Evolutionary conservation across 2,797 vertebrate genomes (phyloP).

Genomic region (Capromys pilorides): DNA sequence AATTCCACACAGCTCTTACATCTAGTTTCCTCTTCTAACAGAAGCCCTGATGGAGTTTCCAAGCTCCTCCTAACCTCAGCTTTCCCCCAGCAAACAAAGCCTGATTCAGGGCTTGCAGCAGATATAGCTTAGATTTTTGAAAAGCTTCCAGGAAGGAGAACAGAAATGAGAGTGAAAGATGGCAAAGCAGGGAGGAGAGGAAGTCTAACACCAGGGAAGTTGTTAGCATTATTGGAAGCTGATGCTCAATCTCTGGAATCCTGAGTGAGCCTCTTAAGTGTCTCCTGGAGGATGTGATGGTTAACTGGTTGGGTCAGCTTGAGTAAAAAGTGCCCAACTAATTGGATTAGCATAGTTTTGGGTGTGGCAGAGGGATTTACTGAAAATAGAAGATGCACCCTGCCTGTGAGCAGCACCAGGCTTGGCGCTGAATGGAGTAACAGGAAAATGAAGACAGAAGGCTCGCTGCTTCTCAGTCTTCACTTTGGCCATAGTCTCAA

Average conservation of each 20-base stretch:
- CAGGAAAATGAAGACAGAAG: background rate
- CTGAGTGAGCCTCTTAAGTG: background rate
- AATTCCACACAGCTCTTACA: slow-evolving; percentile 8
- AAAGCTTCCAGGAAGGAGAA: background rate
- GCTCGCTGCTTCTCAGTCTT: background rate
- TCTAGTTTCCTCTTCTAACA: slow-evolving; percentile 37
- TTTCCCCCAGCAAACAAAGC: background rate
- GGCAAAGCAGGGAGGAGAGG: too few relatives aligned
- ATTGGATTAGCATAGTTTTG: background rate
- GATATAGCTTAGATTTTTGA: background rate
- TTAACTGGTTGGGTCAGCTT: background rate
- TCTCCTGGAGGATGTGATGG: background rate
- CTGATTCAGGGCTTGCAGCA: background rate
- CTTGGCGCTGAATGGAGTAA: background rate
- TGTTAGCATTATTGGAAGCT: background rate
- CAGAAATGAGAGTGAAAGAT: background rate
- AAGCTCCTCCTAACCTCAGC: slow-evolving; percentile 33
- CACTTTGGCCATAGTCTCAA: background rate
- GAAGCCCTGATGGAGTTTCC: background rate
- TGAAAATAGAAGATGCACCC: background rate
- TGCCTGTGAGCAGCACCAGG: background rate
- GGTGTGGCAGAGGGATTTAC: background rate
- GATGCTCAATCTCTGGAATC: background rate
- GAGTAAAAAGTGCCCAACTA: background rate
- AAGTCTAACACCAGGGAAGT: background rate